A percentile compares a stretch with the other conserved stretches of the same genome.
These are phyloP conservation scores for Anodontia alba DNA, from an alignment of 2,888 invertebrate species.

Conservation along the genomic window DNA sequence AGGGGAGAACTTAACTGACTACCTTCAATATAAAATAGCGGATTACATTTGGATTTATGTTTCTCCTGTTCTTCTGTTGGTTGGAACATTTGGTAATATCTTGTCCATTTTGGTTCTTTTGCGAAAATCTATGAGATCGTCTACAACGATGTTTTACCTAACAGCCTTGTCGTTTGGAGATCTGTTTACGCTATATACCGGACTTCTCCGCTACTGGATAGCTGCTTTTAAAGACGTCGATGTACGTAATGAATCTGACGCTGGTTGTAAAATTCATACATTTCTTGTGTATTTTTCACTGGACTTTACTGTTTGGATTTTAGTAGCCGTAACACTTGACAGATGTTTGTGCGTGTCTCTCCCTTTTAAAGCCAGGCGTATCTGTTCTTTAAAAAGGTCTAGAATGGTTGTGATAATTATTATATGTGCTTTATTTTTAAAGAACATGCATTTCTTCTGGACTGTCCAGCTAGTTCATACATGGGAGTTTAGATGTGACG, in stretches of 20 bases:
- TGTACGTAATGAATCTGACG: conserved; percentile 65
- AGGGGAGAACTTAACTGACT: conserved; percentile 19
- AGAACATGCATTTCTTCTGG: conserved; percentile 81
- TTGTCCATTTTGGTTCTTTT: conserved; percentile 65
- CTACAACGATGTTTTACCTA: conserved; percentile 70
- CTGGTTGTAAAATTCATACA: conserved; percentile 77
- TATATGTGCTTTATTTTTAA: conserved; percentile 47
- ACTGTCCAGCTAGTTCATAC: conserved; percentile 63
- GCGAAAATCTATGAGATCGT: conserved; percentile 49
- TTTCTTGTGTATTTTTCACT: conserved; percentile 78
- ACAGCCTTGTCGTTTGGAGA: conserved; percentile 65
- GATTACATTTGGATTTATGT: conserved; percentile 60
- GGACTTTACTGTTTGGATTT: conserved; percentile 80
- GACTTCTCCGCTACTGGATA: conserved; percentile 71
- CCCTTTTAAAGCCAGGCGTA: conserved; percentile 70
- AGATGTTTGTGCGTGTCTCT: conserved; percentile 79
- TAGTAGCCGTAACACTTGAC: conserved; percentile 80
- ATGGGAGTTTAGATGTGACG: conserved; percentile 53
- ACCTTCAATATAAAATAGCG: conserved; percentile 34
- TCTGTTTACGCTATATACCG: conserved; percentile 63
- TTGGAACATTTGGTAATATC: conserved; percentile 67
- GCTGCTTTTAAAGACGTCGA: conserved; percentile 56
- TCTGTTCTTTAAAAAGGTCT: conserved; percentile 72
- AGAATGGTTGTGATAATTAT: conserved; percentile 62
- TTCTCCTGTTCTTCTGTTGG: conserved; percentile 58